phyloP scores from a whole-genome alignment of 2,888 invertebrate species.

The Noctuana brunneofusca region DNA sequence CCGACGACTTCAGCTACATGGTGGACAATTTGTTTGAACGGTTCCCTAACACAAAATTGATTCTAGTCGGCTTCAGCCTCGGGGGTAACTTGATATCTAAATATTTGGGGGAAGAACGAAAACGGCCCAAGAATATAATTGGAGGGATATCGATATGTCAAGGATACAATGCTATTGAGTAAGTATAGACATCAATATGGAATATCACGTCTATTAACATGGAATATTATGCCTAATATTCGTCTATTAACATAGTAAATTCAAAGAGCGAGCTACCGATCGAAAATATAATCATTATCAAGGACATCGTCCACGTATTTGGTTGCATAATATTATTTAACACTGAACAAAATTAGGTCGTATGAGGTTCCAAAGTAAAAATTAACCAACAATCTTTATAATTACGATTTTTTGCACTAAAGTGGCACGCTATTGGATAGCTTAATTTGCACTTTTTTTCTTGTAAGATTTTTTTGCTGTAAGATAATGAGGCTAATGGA shows the following conservation, averaged over 20 bases:
- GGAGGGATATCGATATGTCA: slow-evolving; percentile 97
- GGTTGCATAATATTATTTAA: not conserved
- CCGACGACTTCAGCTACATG: slow-evolving; percentile 94
- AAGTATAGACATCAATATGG: slow-evolving; percentile 64
- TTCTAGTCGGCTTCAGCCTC: slow-evolving; percentile 95
- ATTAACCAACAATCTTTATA: too few relatives aligned
- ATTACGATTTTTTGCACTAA: too few relatives aligned
- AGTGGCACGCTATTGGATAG: too few relatives aligned
- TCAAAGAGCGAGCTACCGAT: not conserved
- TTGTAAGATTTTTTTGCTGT: too few relatives aligned
- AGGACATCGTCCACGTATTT: not conserved
- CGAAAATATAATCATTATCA: not conserved
- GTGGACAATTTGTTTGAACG: slow-evolving; percentile 87
- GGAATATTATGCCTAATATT: too few relatives aligned
- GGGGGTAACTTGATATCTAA: slow-evolving; percentile 97
- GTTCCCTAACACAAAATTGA: slow-evolving; percentile 89
- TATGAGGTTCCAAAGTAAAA: too few relatives aligned
- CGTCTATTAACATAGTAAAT: not conserved
- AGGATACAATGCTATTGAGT: slow-evolving; percentile 96
- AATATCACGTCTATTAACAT: too few relatives aligned
- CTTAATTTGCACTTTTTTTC: too few relatives aligned
- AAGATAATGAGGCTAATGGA: too few relatives aligned
- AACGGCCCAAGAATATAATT: slow-evolving; percentile 87
- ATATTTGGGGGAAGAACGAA: slow-evolving; percentile 91
- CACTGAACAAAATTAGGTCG: not conserved